Conservation (phyloP, 2,113 vertebrate genomes). For the Turdus rufiventris region DNA sequence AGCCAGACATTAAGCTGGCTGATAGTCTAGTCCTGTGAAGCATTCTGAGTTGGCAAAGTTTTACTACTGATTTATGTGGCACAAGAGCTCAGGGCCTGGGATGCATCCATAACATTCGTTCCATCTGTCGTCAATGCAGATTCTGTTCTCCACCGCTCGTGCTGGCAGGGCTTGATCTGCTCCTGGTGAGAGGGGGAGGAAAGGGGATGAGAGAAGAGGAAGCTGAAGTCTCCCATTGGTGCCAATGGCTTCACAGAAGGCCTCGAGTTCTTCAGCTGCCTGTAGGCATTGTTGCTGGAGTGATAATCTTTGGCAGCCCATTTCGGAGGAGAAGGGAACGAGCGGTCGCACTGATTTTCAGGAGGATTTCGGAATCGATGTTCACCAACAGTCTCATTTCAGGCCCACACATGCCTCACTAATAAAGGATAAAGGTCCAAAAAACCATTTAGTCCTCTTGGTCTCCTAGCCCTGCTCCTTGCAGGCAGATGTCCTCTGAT, state of each 20-base stretch:
- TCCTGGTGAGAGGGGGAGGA: neutral
- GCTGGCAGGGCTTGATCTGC: slow-evolving; percentile 5
- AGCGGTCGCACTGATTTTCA: neutral
- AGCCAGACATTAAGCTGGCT: slow-evolving; percentile 45
- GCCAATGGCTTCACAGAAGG: slow-evolving; percentile 38
- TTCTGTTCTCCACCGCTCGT: neutral
- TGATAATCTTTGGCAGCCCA: slow-evolving; percentile 7
- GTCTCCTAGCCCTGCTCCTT: neutral
- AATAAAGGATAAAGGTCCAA: neutral
- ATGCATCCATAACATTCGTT: slow-evolving; percentile 58
- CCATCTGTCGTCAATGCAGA: slow-evolving; percentile 55
- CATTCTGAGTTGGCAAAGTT: slow-evolving; percentile 48
- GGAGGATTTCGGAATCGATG: neutral
- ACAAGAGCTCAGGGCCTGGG: slow-evolving; percentile 40
- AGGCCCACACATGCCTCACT: neutral
- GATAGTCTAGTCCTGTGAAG: slow-evolving; percentile 7
- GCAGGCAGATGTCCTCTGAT: neutral
- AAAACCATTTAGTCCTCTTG: neutral
- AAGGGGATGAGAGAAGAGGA: slow-evolving; percentile 4
- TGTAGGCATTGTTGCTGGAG: slow-evolving; percentile 28
- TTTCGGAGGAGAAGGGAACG: neutral
- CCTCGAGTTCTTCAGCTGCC: slow-evolving; percentile 47
- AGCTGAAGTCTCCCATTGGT: slow-evolving; percentile 23
- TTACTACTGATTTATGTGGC: slow-evolving; percentile 52
- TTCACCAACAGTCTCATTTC: neutral